Conservation (phyloP, 2,888 invertebrate species). For the Torymus aiolomorphi region DNA sequence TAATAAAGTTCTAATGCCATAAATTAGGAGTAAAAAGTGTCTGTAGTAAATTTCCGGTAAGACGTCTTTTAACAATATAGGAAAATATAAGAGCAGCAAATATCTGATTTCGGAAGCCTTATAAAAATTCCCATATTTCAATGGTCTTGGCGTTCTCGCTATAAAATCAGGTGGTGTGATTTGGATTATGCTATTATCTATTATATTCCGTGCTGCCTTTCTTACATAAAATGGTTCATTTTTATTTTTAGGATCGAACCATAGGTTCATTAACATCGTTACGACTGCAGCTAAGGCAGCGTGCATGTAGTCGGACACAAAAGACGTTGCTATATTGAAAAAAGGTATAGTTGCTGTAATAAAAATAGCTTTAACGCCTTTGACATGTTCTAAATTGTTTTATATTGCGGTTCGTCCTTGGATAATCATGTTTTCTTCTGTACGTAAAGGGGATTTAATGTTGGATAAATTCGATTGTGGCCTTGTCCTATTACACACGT, state of each 20-base stretch:
- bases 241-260: conserved; percentile 14
- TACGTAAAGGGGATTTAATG: neutral
- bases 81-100: conserved; percentile 3
- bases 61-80: neutral
- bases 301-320: conserved; percentile 39
- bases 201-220: neutral
- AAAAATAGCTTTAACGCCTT: conserved; percentile 17
- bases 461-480: conserved; percentile 19
- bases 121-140: conserved; percentile 4
- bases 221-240: conserved; percentile 9
- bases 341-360: conserved; percentile 10
- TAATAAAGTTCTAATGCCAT: conserved; percentile 7
- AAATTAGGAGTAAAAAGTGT: neutral
- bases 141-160: conserved; percentile 3
- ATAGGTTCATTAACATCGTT: conserved; percentile 12
- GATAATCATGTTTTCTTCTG: too few relatives aligned
- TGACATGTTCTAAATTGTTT: conserved; percentile 8
- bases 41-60: too few relatives aligned
- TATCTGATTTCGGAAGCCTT: conserved; percentile 23
- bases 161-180: conserved; percentile 32
- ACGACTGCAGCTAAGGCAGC: conserved; percentile 11
- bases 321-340: conserved; percentile 24
- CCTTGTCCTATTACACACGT: conserved; percentile 27
- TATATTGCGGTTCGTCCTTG: too few relatives aligned
- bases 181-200: too few relatives aligned